phyloP scores from a whole-genome alignment of 2,113 vertebrate genomes.

The Catharus fuscescens region DNA sequence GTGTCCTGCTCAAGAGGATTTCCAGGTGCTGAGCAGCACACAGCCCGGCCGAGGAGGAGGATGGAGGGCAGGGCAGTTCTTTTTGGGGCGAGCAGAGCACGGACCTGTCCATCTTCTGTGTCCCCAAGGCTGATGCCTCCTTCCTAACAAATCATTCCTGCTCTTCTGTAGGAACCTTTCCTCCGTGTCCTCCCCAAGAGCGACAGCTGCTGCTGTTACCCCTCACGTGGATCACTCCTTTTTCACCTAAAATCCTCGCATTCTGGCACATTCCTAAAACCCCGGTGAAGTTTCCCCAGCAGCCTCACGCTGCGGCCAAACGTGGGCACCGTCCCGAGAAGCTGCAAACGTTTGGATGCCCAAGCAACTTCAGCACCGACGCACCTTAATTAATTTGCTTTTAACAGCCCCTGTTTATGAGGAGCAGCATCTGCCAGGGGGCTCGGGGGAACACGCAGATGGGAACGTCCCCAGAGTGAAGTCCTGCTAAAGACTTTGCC shows the following conservation, averaged over 20 bases:
- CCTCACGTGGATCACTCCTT: neutral
- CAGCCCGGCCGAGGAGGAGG: neutral
- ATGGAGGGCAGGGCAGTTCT: neutral
- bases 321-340: neutral
- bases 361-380: neutral
- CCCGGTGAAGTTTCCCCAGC: neutral
- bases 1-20: neutral
- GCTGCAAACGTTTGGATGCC: neutral
- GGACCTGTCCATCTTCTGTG: accelerated
- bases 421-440: neutral
- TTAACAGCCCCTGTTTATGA: neutral
- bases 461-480: neutral
- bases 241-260: neutral
- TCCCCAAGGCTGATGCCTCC: neutral
- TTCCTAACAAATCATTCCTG: neutral
- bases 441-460: neutral
- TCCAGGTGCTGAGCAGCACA: accelerated
- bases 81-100: neutral
- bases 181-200: neutral
- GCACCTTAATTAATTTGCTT: conserved; percentile 13
- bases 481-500: neutral
- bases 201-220: accelerated
- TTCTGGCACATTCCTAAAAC: neutral
- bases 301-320: neutral
- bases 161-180: neutral